A percentile compares a stretch with the other conserved stretches of the same genome.
Evolutionary conservation across 2,888 invertebrate genomes (phyloP).

Genomic region (Ecliptopera silaceata): DNA sequence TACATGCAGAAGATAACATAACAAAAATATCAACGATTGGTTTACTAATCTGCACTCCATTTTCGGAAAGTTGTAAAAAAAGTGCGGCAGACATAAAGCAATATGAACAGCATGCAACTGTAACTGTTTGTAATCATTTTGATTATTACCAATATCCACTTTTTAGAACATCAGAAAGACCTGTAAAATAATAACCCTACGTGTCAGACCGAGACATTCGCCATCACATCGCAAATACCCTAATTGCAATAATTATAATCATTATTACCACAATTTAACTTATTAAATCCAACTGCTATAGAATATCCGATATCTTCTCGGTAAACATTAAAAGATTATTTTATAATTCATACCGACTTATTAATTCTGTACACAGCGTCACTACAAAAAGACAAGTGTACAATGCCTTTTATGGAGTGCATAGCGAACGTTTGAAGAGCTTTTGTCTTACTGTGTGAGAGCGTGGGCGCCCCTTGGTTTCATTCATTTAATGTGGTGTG

Average conservation of each 20-base stretch:
- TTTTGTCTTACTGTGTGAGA: conserved; percentile 64
- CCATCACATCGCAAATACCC: conserved; percentile 48
- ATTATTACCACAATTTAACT: conserved; percentile 49
- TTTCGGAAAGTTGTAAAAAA: no score
- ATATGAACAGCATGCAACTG: no score
- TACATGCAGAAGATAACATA: no score
- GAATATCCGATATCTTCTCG: conserved; percentile 55
- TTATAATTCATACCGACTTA: conserved; percentile 14
- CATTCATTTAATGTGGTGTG: conserved; percentile 68
- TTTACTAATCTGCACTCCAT: no score
- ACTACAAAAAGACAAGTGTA: conserved; percentile 34
- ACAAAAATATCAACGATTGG: no score
- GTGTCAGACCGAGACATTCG: conserved; percentile 46
- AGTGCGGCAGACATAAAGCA: no score
- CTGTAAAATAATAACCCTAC: conserved; percentile 1
- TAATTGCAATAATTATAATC: conserved; percentile 65
- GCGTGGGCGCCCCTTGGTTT: conserved; percentile 74
- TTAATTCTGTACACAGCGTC: conserved; percentile 33
- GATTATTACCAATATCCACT: no score
- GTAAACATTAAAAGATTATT: conserved; percentile 29
- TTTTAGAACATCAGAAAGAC: not conserved
- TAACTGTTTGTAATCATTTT: no score
- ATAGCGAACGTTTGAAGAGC: conserved; percentile 57
- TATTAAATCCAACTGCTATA: conserved; percentile 58
- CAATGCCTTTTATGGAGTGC: conserved; percentile 48